phyloP scores from a whole-genome alignment of 2,888 invertebrate genomes.

The Blastobasis adustella region DNA sequence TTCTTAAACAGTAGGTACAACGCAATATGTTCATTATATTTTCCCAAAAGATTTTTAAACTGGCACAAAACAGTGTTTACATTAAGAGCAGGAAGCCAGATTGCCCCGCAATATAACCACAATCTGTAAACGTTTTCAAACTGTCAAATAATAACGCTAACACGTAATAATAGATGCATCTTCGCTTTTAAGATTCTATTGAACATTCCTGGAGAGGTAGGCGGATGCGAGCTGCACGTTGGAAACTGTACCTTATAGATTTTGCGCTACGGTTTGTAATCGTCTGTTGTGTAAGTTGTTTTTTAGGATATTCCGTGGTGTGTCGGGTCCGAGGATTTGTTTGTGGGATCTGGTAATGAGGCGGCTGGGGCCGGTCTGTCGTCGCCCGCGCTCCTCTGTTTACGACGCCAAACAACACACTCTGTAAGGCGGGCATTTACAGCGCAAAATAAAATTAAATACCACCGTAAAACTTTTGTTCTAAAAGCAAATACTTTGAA shows the following conservation, averaged over 20 bases:
- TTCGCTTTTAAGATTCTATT: constrained; percentile 62
- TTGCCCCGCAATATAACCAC: constrained; percentile 62
- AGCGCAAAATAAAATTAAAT: constrained; percentile 32
- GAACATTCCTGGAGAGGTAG: constrained; percentile 34
- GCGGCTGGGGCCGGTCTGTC: constrained; percentile 55
- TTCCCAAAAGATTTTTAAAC: no score
- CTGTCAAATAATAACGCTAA: constrained; percentile 72
- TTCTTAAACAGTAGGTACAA: no score
- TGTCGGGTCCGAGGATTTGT: constrained; percentile 42
- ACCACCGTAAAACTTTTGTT: constrained; percentile 33
- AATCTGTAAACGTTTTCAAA: constrained; percentile 73
- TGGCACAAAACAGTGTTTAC: constrained; percentile 59
- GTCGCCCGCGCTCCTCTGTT: constrained; percentile 50
- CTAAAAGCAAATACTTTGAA: constrained; percentile 33
- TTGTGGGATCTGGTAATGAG: constrained; percentile 59
- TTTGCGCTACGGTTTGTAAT: constrained; percentile 28
- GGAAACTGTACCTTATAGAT: constrained; percentile 15
- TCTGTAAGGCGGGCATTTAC: constrained; percentile 27
- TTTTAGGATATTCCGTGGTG: constrained; percentile 55
- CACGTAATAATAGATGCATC: constrained; percentile 70
- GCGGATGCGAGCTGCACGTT: constrained; percentile 24
- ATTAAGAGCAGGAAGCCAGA: constrained; percentile 68
- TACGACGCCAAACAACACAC: constrained; percentile 41
- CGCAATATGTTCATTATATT: no score
- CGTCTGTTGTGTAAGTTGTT: constrained; percentile 16